Base-by-base conservation (phyloP, 2,113 vertebrate genomes). In the Gasterosteus aculeatus region DNA sequence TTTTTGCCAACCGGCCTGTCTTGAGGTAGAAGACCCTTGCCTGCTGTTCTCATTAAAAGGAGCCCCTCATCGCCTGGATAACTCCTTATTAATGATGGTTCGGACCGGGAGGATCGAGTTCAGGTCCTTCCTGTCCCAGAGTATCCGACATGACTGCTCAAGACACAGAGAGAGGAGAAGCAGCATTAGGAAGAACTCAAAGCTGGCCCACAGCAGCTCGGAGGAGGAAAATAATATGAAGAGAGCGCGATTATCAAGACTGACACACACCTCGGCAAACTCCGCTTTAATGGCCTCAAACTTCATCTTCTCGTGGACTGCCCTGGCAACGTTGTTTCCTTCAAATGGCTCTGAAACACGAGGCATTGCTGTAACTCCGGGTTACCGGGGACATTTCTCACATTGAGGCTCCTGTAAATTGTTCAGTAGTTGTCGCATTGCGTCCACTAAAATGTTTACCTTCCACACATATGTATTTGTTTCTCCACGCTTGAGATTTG, bases 381-480 rank as follows among this genome's bases (percentile, higher is more conserved):
- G 53, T 57, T 39, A 59, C 6, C 3, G 10, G 3, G 3, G 10
- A 54, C 35, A 46, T 39, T 54, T 65, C 38, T 39, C 11, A 22
- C 9, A 68, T 0, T 39, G 14, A 56, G 47, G 31, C n/a, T 29
- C 5, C 12, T 19, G 38, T 56, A 29, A 54, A 47, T 69, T 60
- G n/a, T 61, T 10, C 4, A 9, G 54, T 26, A 14, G 4, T 10
- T 14, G 31, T 15, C 14, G 16, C 26, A 0, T 2, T 39, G 35
- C 2, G 29, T 31, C 19, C 38, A 44, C 3, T 67, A 9, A 66
- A 62, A 29, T 69, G 41, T 51, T 85, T 95, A 99, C 98, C 98
- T 96, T 99, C 98, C 69, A 99, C 92, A 92, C 96, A 99, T 87
- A 99, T 96, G 89, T 91, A 98, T 86, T 98, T 98, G 93, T 95